These are phyloP conservation scores for Zeus faber DNA, from an alignment of 2,113 vertebrate genomes.

Conservation along the genomic window DNA sequence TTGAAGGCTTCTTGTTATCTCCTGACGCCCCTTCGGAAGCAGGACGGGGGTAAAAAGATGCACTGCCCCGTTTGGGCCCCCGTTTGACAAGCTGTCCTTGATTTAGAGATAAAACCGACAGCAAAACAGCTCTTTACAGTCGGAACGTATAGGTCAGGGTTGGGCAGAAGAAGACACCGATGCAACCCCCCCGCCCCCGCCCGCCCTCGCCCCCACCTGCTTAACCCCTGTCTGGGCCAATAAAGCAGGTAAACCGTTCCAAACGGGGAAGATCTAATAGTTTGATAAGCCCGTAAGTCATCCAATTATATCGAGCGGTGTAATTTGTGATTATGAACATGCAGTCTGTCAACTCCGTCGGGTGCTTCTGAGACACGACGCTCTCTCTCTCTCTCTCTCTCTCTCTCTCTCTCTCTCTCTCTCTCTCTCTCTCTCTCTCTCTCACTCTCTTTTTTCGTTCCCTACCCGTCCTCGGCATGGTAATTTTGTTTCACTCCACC, in stretches of 20 bases:
- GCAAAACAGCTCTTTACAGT: too few relatives aligned
- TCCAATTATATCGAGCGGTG: slow-evolving; percentile 59
- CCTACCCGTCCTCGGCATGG: slow-evolving; percentile 50
- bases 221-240: slow-evolving; percentile 33
- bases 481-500: slow-evolving; percentile 69
- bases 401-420: slow-evolving; percentile 25
- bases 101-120: too few relatives aligned
- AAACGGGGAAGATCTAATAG: slow-evolving; percentile 46
- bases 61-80: slow-evolving; percentile 20
- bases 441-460: slow-evolving; percentile 19
- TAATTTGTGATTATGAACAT: slow-evolving; percentile 62
- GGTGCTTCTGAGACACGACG: slow-evolving; percentile 27
- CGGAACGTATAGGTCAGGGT: too few relatives aligned
- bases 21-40: slow-evolving; percentile 21
- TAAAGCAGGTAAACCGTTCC: slow-evolving; percentile 49
- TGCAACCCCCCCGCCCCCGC: too few relatives aligned
- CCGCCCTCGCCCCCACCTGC: too few relatives aligned
- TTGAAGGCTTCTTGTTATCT: too few relatives aligned
- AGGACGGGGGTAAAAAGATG: slow-evolving; percentile 30
- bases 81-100: slow-evolving; percentile 44
- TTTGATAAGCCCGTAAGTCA: slow-evolving; percentile 52
- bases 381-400: neutral
- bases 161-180: too few relatives aligned
- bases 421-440: slow-evolving; percentile 2
- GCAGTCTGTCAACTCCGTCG: slow-evolving; percentile 50